These are phyloP conservation scores for Trissoscelio sp. DNA, from an alignment of 2,888 invertebrate genomes.

Conservation along the genomic window DNA sequence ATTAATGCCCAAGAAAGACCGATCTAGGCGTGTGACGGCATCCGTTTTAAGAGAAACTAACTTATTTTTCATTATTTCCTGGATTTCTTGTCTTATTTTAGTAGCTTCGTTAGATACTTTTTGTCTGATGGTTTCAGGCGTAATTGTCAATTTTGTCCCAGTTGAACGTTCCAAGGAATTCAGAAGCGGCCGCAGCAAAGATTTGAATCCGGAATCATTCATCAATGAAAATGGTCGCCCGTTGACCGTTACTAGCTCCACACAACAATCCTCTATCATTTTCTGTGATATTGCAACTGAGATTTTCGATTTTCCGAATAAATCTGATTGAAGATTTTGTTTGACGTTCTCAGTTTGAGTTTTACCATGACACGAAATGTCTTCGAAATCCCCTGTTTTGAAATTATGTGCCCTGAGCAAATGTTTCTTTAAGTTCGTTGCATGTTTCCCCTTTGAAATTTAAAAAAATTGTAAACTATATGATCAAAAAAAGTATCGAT, in stretches of 20 bases:
- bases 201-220: background rate
- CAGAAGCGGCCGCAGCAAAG: background rate
- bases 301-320: background rate
- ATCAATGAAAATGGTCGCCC: background rate
- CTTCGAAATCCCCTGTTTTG: background rate
- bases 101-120: background rate
- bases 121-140: background rate
- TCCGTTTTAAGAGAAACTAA: background rate
- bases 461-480: too few species aligned
- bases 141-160: background rate
- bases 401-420: background rate
- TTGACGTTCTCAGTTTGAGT: background rate
- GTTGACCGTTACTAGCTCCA: background rate
- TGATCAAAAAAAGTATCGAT: too few species aligned
- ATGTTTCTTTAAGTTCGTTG: background rate
- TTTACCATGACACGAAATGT: background rate
- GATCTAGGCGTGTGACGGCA: conserved; percentile 14
- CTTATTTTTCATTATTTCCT: background rate
- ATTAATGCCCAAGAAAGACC: conserved; percentile 16
- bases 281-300: background rate
- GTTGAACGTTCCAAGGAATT: background rate
- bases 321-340: background rate
- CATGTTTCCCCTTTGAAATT: background rate
- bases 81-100: background rate
- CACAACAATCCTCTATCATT: background rate